phyloP scores from a whole-genome alignment of 2,113 vertebrate genomes.

The Ancistrus triradiatus region DNA sequence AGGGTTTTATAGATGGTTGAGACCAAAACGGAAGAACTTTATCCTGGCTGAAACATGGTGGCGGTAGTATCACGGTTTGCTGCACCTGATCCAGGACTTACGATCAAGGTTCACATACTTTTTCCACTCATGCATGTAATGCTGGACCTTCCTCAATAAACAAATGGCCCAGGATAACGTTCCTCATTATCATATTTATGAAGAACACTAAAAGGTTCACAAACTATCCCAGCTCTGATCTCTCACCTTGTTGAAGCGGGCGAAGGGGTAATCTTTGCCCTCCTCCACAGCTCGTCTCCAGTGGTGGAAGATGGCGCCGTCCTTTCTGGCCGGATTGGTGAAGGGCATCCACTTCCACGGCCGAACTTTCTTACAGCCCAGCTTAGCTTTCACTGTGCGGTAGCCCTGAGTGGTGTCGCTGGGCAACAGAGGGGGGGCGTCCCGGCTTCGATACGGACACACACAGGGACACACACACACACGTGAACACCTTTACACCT shows the following conservation, averaged over 20 bases:
- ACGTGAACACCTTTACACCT: background rate
- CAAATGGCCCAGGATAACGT: too few relatives aligned
- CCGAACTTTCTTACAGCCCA: slow-evolving; percentile 95
- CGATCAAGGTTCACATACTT: too few relatives aligned
- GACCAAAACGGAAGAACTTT: too few relatives aligned
- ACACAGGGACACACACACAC: background rate
- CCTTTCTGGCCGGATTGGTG: slow-evolving; percentile 90
- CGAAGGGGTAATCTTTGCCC: slow-evolving; percentile 96
- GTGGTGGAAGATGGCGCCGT: slow-evolving; percentile 95
- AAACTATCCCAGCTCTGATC: too few relatives aligned
- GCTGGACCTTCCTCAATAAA: too few relatives aligned
- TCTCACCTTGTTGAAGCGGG: slow-evolving; percentile 94
- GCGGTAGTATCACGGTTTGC: too few relatives aligned
- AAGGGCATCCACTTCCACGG: slow-evolving; percentile 99
- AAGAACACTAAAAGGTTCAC: too few relatives aligned
- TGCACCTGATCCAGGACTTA: too few relatives aligned
- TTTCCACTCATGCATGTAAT: too few relatives aligned
- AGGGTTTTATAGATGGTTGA: too few relatives aligned
- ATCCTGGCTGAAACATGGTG: too few relatives aligned
- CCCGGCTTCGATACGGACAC: slow-evolving; percentile 63
- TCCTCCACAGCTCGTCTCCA: slow-evolving; percentile 95
- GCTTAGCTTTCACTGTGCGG: slow-evolving; percentile 93
- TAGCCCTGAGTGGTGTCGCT: slow-evolving; percentile 97
- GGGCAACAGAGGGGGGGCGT: slow-evolving; percentile 90
- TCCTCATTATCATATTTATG: too few relatives aligned